Evolutionary conservation across 2,113 vertebrate species (phyloP), one percentile per base, ranked within the genome.

Genomic region (Pterocles gutturalis): DNA sequence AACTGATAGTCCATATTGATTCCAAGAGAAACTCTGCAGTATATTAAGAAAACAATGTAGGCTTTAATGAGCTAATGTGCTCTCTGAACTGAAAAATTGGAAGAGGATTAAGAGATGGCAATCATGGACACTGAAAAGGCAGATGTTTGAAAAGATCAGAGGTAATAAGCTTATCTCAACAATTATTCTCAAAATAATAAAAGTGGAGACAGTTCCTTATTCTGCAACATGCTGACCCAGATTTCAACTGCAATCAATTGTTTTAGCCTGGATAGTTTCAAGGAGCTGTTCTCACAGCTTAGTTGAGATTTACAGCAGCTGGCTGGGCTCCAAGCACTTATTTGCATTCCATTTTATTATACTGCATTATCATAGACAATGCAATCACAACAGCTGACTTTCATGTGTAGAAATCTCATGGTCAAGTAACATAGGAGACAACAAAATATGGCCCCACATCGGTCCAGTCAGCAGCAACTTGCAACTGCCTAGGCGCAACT

Each of bases 21-120:
- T 90, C 81, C 54, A 67, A 43, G 61, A 87, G 87, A 93, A 95
- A 66, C 60, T 51, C 54, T 71, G 71, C 89, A 97, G 84, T 96
- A 97, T 93, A 93, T 91, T 88, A 93, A 93, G 79, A 93, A 97
- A 97, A 96, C 96, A 97, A 93, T 91, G 91, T 36, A 51, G 76
- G 58, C 75, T 89, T 96, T 97, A 94, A 87, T 94, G 89, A 97
- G 83, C 83, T 96, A 96, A 87, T 2, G 7, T 97, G 97, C 77
- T 96, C 94, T 96, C 96, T 95, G 95, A 96, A 97, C 66, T 96
- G 89, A 98, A 97, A 97, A 97, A 94, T 84, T 94, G 87, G 64
- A 97, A 94, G 93, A 96, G 94, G 96, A 91, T 96, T 97, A 98
- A 7, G 41, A 87, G 71, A 93, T 89, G 69, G 89, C 65, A 93